Evolutionary conservation across 1,140 invertebrate genomes (phyloP).

Genomic region (Acromyrmex charruanus): DNA sequence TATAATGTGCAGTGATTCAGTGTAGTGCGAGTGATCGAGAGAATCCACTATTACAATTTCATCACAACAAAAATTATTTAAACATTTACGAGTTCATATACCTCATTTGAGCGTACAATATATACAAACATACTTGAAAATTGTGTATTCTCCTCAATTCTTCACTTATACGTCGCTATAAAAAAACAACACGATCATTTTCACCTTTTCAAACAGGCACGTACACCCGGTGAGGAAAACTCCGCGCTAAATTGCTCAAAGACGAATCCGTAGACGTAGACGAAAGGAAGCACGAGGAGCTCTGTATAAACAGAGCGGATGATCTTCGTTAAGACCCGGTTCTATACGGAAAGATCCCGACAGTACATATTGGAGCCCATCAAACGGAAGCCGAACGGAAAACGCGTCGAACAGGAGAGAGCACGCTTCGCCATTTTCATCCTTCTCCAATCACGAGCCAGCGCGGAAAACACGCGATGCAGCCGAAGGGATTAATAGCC

Average conservation of each 20-base stretch:
- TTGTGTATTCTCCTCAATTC: neutral
- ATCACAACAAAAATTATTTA: neutral
- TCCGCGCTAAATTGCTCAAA: conserved; percentile 45
- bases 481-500: conserved; percentile 44
- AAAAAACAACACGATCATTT: conserved; percentile 4
- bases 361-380: conserved; percentile 51
- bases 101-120: neutral
- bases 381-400: conserved; percentile 30
- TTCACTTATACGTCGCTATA: neutral
- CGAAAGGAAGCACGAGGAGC: conserved; percentile 17
- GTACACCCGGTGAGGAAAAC: neutral
- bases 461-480: neutral
- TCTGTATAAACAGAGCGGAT: conserved; percentile 46
- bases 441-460: neutral
- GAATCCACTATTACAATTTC: neutral
- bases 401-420: conserved; percentile 30
- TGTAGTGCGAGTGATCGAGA: too few relatives aligned
- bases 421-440: neutral
- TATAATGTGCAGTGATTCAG: too few relatives aligned
- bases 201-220: conserved; percentile 7
- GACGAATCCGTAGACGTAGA: conserved; percentile 5
- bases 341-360: conserved; percentile 34
- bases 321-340: conserved; percentile 50
- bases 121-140: neutral
- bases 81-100: neutral